A percentile compares a stretch with the other conserved stretches of the same genome.
Conservation (phyloP, 2,113 vertebrate species). For the Leuciscus idus region DNA sequence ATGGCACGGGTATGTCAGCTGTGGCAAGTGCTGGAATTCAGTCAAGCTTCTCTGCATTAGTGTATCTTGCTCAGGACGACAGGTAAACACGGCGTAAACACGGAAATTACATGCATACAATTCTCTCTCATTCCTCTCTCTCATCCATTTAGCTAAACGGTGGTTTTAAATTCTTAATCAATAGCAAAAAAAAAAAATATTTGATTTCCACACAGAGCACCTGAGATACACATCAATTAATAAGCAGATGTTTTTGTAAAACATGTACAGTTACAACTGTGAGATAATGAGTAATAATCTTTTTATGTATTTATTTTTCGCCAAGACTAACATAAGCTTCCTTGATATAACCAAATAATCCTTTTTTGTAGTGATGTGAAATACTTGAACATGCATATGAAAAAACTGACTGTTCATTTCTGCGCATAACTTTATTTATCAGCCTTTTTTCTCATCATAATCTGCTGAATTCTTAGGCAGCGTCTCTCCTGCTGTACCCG, state of each 20-base stretch:
- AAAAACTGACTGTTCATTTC: conserved; percentile 10
- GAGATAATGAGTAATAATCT: background rate
- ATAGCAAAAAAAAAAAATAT: background rate
- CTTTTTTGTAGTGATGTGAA: background rate
- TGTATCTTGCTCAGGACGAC: conserved; percentile 22
- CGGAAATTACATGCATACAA: background rate
- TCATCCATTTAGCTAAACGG: background rate
- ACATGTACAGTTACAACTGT: background rate
- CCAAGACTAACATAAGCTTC: background rate
- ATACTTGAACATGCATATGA: background rate
- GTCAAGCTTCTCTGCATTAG: conserved; percentile 39
- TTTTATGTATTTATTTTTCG: too few species aligned
- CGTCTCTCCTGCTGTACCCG: conserved; percentile 25
- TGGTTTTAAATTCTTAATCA: background rate
- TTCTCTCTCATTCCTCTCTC: background rate
- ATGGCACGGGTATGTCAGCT: conserved; percentile 30
- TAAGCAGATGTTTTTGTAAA: background rate
- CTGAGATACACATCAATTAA: background rate
- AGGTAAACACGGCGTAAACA: background rate
- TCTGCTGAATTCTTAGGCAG: conserved; percentile 35
- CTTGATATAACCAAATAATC: background rate
- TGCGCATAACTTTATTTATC: background rate
- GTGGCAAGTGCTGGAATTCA: conserved; percentile 29
- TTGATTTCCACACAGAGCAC: conserved; percentile 16
- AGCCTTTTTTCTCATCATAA: conserved; percentile 14